Percentiles rank a stretch among this genome's conserved stretches.
phyloP scores from a whole-genome alignment of 2,797 vertebrate genomes.

The Peromyscus aztecus region DNA sequence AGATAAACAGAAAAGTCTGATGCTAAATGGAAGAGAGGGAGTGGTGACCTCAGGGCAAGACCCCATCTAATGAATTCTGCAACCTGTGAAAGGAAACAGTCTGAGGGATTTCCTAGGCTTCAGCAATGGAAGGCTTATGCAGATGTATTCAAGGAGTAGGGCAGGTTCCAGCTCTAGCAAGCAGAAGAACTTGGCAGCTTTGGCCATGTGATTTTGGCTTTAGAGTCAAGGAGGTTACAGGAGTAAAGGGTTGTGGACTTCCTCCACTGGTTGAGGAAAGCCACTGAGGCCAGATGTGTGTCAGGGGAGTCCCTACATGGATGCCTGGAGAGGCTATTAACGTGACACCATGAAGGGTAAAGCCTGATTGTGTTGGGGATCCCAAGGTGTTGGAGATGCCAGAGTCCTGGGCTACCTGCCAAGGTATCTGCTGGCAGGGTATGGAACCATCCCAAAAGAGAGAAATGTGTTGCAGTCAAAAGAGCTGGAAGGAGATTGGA shows the following conservation, averaged over 20 bases:
- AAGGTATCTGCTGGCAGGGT: neutral
- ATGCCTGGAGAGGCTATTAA: neutral
- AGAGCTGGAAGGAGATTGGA: neutral
- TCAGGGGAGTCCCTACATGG: neutral
- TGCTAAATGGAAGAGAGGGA: neutral
- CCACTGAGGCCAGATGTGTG: neutral
- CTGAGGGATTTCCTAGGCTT: neutral
- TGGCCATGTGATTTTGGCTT: neutral
- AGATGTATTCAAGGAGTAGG: neutral
- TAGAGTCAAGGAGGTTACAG: neutral
- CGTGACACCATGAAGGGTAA: neutral
- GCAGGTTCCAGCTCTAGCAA: neutral
- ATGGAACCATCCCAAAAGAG: neutral
- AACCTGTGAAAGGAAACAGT: neutral
- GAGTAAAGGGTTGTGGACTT: neutral
- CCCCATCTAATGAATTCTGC: neutral
- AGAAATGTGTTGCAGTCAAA: neutral
- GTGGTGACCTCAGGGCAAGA: neutral
- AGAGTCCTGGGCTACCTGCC: neutral
- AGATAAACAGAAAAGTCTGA: neutral
- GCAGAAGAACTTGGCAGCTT: neutral
- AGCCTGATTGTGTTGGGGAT: neutral
- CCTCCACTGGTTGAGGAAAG: neutral
- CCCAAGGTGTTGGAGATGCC: neutral
- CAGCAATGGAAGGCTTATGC: neutral